These are phyloP conservation scores for Anastrepha obliqua DNA, from an alignment of 1,140 invertebrate genomes.

Conservation along the genomic window DNA sequence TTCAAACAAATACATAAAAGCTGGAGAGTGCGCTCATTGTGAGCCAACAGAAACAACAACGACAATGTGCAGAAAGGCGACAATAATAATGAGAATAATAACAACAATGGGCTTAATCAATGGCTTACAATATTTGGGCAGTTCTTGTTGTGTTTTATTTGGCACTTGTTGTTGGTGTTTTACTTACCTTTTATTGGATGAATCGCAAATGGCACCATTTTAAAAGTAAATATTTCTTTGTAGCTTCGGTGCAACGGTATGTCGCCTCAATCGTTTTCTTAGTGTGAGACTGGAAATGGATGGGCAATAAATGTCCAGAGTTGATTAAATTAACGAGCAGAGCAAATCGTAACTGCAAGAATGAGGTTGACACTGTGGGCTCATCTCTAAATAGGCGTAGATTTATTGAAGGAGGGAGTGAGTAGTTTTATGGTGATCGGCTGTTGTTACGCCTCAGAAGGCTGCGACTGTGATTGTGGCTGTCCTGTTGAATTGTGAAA, in stretches of 20 bases:
- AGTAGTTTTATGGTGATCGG: background rate
- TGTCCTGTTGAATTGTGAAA: too few relatives aligned
- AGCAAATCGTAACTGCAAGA: background rate
- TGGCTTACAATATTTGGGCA: background rate
- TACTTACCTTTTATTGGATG: background rate
- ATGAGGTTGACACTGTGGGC: background rate
- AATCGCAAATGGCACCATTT: background rate
- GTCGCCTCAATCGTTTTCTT: background rate
- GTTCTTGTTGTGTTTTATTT: background rate
- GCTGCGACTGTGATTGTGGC: too few relatives aligned
- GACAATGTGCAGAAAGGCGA: background rate
- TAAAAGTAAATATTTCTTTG: background rate
- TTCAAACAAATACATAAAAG: background rate
- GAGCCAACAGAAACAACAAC: background rate
- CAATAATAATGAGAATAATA: background rate
- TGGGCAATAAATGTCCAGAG: background rate
- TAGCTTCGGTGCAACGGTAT: background rate
- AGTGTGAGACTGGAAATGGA: background rate
- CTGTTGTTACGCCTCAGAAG: too few relatives aligned
- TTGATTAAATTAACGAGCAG: slow-evolving; percentile 3
- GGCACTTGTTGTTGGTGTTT: background rate
- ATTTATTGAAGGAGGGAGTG: background rate
- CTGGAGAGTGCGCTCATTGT: background rate
- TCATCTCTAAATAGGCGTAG: background rate
- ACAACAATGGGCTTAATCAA: background rate